These are phyloP conservation scores for Astropecten irregularis DNA, from an alignment of 53 echinoderm and acorn worm species.

Conservation along the genomic window DNA sequence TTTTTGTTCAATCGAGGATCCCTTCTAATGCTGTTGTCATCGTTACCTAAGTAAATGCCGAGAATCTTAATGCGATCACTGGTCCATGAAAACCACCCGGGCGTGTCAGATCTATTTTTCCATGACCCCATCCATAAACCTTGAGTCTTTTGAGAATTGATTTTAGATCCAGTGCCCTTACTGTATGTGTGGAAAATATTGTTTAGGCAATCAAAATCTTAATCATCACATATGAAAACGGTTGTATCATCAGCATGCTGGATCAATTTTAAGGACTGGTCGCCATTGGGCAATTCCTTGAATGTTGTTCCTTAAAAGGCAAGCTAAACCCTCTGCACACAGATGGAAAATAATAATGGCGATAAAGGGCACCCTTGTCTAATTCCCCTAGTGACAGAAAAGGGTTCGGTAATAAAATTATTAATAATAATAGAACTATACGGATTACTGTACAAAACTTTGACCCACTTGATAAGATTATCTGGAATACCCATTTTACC, in stretches of 20 bases:
- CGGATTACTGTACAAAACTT: neutral
- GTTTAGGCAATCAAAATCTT: neutral
- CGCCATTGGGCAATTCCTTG: neutral
- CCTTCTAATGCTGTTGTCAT: neutral
- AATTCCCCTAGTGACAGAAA: neutral
- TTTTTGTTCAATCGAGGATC: neutral
- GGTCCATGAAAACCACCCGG: neutral
- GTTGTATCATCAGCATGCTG: too few species aligned
- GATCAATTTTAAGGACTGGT: neutral
- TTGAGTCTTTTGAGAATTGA: neutral
- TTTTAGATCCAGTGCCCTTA: neutral
- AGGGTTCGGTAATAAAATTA: constrained; percentile 13
- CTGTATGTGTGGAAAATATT: neutral
- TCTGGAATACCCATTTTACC: neutral
- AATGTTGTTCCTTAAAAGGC: neutral
- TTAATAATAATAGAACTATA: constrained; percentile 10
- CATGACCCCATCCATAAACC: neutral
- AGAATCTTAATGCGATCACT: neutral
- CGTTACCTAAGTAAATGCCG: constrained; percentile 22
- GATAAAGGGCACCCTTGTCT: too few species aligned
- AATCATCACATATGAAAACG: neutral
- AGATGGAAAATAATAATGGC: neutral
- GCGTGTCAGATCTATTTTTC: neutral
- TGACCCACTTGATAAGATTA: constrained; percentile 1
- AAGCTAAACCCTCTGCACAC: neutral